Percentiles rank a stretch among this genome's conserved stretches.
Conservation (phyloP, 1,140 invertebrate genomes). For the Neodiprion lecontei region DNA sequence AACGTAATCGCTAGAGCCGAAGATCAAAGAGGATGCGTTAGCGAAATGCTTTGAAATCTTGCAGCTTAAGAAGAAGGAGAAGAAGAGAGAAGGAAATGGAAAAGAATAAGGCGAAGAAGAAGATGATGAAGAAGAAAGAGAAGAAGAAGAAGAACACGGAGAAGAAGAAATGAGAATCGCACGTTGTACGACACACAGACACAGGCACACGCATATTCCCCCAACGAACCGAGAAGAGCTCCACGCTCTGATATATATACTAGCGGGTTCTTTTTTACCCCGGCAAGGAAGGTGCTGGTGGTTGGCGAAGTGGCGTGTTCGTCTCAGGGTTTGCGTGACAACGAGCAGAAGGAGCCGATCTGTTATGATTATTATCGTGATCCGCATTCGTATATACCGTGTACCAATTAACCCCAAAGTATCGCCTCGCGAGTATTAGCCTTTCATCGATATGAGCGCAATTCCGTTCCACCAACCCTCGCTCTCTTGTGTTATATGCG, state of each 20-base stretch:
- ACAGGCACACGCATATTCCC: no score
- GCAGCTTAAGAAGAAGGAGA: no score
- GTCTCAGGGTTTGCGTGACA: slow-evolving; percentile 3
- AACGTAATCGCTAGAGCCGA: not conserved
- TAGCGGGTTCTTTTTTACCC: not conserved
- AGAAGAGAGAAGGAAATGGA: no score
- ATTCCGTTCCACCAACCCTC: no score
- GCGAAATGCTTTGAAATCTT: no score
- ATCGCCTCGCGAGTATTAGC: not conserved
- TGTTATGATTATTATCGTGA: slow-evolving; percentile 1
- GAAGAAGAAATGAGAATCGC: not conserved
- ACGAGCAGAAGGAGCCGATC: not conserved
- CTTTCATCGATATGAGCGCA: no score
- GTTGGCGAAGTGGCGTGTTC: slow-evolving; percentile 4
- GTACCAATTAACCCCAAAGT: slow-evolving; percentile 7
- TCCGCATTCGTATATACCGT: slow-evolving; percentile 5
- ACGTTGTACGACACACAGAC: not conserved
- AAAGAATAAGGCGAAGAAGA: no score
- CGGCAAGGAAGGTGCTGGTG: not conserved
- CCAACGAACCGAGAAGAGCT: not conserved
- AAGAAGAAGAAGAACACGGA: not conserved
- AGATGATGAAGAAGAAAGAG: no score
- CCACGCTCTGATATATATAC: not conserved
- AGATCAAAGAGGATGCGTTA: not conserved
- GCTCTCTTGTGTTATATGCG: no score